Percentiles rank a stretch among this genome's conserved stretches.
Conservation (phyloP, 2,113 vertebrate genomes). For the Parus major region DNA sequence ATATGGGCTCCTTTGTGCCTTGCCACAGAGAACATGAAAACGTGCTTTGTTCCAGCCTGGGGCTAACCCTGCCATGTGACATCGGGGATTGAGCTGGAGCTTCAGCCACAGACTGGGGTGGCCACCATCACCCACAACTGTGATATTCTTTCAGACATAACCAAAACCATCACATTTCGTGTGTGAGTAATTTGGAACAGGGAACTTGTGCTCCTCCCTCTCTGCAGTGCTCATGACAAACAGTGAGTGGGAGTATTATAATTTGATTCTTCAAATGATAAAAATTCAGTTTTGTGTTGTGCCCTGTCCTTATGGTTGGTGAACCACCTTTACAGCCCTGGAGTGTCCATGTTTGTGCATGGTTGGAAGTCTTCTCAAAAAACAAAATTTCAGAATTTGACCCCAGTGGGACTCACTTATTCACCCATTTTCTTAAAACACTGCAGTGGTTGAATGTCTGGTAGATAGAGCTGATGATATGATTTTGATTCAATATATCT, state of each 20-base stretch:
- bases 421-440: not conserved
- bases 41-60: rapidly evolving
- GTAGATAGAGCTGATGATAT: not conserved
- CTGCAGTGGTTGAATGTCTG: not conserved
- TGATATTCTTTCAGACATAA: not conserved
- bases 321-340: not conserved
- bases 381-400: not conserved
- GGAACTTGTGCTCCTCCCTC: not conserved
- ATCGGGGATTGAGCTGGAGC: not conserved
- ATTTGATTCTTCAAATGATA: not conserved
- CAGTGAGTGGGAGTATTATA: not conserved
- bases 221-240: not conserved
- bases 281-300: not conserved
- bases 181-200: not conserved
- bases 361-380: not conserved
- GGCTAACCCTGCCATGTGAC: not conserved
- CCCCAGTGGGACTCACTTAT: not conserved
- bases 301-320: not conserved
- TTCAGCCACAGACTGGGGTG: not conserved
- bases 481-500: not conserved
- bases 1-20: not conserved
- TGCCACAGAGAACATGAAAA: not conserved
- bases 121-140: not conserved
- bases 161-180: not conserved
- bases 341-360: not conserved